Base-by-base conservation (phyloP, 2,888 invertebrate species). In the Drosophila aldrichi region DNA sequence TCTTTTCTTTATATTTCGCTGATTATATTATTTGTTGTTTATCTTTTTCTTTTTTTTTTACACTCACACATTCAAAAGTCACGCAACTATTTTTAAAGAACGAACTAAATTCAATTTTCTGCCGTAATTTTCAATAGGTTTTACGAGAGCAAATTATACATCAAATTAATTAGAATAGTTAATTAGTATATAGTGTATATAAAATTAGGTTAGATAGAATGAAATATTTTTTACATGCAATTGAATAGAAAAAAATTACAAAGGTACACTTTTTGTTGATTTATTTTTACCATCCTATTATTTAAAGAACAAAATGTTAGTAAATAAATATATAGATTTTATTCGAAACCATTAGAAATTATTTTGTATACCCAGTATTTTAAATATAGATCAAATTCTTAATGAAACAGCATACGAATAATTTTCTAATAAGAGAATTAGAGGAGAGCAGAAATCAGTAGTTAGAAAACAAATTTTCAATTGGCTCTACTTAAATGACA, bases 401-500 rank as follows among this genome's bases (percentile, higher is more conserved):
- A 18, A 29, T 29, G n/a, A 29, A 46, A n/a, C 5, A 49, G n/a
- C 32, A 6, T 18, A 32, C 18, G 16, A 4, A 8, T 29, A n/a
- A 48, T 18, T 49, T 32, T 32, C 18, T 49, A 49, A 49, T 38
- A 16, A 51, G 10, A 51, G 14, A 32, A 12, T 29, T 16, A 18
- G 18, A 51, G 34, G 29, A 32, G 52, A 36, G n/a, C 44, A 34
- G 9, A 22, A 52, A 44, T 55, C 14, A 25, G 25, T 52, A 22
- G 16, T 48, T 63, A 6, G 29, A 58, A 22, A 46, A 48, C 1
- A 64, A 16, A 29, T 64, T 46, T 76, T 66, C 60, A 76, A 70
- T 62, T 68, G 55, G 36, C 54, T 52, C 32, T 40, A 64, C 60
- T 61, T 59, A 41, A 44, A 79, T 77, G 77, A 77, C 77, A 71